phyloP scores from a whole-genome alignment of 2,888 invertebrate species.

The Hypselothyrea guttata region DNA sequence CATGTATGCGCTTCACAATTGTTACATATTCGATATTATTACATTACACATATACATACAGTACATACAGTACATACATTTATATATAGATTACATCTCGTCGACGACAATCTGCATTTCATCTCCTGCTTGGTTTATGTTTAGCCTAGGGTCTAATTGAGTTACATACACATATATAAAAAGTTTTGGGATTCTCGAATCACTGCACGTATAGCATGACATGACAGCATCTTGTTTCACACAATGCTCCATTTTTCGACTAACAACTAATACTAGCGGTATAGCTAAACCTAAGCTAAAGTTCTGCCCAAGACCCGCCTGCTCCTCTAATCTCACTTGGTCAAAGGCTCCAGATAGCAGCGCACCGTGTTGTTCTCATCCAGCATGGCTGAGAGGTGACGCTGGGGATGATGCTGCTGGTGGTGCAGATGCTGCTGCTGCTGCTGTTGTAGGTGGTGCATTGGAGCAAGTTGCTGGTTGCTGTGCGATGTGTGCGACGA shows the following conservation, averaged over 20 bases:
- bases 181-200: slow-evolving; percentile 75
- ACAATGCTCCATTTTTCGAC: slow-evolving; percentile 74
- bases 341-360: slow-evolving; percentile 89
- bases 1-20: slow-evolving; percentile 65
- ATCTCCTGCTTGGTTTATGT: slow-evolving; percentile 46
- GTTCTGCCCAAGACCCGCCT: slow-evolving; percentile 68
- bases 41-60: slow-evolving; percentile 62
- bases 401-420: slow-evolving; percentile 73
- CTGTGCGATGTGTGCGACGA: slow-evolving; percentile 76
- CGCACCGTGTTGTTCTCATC: slow-evolving; percentile 93
- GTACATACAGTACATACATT: slow-evolving; percentile 55
- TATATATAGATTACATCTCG: slow-evolving; percentile 52
- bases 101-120: slow-evolving; percentile 48
- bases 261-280: slow-evolving; percentile 70
- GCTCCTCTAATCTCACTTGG: slow-evolving; percentile 61
- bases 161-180: slow-evolving; percentile 73
- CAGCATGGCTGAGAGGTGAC: slow-evolving; percentile 87
- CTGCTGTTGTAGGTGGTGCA: slow-evolving; percentile 44
- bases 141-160: slow-evolving; percentile 66
- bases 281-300: slow-evolving; percentile 71
- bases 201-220: slow-evolving; percentile 72
- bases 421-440: slow-evolving; percentile 54
- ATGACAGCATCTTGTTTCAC: slow-evolving; percentile 72
- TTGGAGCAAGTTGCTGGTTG: slow-evolving; percentile 50
- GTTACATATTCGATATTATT: slow-evolving; percentile 55